Base-by-base conservation (phyloP, 1,140 invertebrate species). In the Pogonomyrmex barbatus region DNA sequence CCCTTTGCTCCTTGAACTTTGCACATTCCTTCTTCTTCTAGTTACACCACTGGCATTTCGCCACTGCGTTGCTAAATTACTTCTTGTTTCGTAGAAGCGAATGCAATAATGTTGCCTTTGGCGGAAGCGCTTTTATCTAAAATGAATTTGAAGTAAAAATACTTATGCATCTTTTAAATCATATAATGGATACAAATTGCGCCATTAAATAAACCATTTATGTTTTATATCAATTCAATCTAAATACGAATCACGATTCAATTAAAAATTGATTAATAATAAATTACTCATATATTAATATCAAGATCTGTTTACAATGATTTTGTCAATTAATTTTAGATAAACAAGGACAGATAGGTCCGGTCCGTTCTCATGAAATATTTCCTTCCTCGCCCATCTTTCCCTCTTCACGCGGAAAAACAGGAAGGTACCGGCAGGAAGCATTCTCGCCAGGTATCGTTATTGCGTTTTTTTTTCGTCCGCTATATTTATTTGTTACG, bases 41-140 rank as follows among this genome's bases (percentile, higher is more conserved):
- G 52, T 70, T 81, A 39, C 63, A 81, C 78, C 63, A 70, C 78
- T 81, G 50, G 65, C 65, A 67, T 6, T 52, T 68, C 6, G 63
- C 65, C 52, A 30, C 50, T 70, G 36, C 78, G 36, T 58, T 67
- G 60, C 39, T 70, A 45, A 70, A 81, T 70, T 63, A 36, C 2
- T 78, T 5, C 45, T 67, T 5, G 14, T 56, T 68, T 60, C 17
- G 12, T 68, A 65, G 10, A 50, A 14, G 30, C 10, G 42, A 12
- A 63, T 30, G 47, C 4, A 12, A 58, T 47, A 70, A 70, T 39
- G 12, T 70, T 56, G n/a, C 39, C 14, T 12, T 12, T 56, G 47
- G 50, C 17, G 65, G 5, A 42, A 33, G n/a, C 45, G 50, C n/a
- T 81, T 68, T 68, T 4, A 17, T 68, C 36, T 56, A 45, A 81